These are phyloP conservation scores for Fissipunctia ypsillon DNA, from an alignment of 2,888 invertebrate species.

Conservation along the genomic window DNA sequence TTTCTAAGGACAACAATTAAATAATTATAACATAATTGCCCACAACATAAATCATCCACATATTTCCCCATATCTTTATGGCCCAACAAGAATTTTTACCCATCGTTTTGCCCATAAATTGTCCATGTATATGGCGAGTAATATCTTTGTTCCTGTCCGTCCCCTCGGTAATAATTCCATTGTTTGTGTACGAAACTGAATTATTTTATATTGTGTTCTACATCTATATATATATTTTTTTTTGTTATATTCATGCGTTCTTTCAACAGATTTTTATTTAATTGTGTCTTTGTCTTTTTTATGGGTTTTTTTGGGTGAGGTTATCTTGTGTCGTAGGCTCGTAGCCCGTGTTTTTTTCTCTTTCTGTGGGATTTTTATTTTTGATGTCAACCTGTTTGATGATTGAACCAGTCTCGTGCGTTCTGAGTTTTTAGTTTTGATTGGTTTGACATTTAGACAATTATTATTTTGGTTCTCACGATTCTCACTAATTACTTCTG, in stretches of 20 bases:
- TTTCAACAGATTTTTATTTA: conserved; percentile 62
- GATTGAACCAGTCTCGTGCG: background rate
- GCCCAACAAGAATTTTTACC: conserved; percentile 52
- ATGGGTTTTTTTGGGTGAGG: conserved; percentile 21
- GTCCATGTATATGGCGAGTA: conserved; percentile 64
- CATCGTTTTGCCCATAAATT: conserved; percentile 57
- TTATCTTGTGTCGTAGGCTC: conserved; percentile 21
- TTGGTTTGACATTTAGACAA: conserved; percentile 10
- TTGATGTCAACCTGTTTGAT: background rate
- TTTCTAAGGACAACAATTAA: background rate
- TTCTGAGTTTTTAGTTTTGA: background rate
- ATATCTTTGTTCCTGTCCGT: conserved; percentile 71
- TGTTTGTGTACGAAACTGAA: conserved; percentile 77
- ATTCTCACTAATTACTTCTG: conserved; percentile 42
- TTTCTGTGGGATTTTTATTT: background rate
- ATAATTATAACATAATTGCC: conserved; percentile 4
- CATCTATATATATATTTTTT: conserved; percentile 21
- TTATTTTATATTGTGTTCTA: conserved; percentile 73
- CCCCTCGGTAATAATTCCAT: conserved; percentile 72
- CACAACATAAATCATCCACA: conserved; percentile 38
- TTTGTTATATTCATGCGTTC: conserved; percentile 49
- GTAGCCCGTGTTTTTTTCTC: background rate
- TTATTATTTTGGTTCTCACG: conserved; percentile 17
- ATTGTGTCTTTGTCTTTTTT: conserved; percentile 47
- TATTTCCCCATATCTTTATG: conserved; percentile 53